Evolutionary conservation across 1,140 invertebrate genomes (phyloP), one percentile per base, ranked within the genome.

Genomic region (Cecropterus lyciades): DNA sequence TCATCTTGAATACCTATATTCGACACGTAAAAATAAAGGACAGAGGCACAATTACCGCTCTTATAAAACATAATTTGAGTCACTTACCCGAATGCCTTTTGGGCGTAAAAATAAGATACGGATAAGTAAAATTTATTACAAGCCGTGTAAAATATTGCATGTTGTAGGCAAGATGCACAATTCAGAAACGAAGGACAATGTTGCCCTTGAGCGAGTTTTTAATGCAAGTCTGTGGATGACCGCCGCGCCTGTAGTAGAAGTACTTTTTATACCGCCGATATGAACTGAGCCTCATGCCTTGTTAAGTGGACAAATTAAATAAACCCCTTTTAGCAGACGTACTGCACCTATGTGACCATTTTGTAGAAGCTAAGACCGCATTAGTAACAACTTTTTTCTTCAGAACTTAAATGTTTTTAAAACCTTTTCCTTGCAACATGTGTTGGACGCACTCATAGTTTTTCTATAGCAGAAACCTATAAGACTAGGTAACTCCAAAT

Each of bases 101-200:
- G 67, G 72, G 76, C 66, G 60, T 73, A 81, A 79, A 84, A 82
- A 79, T 77, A 79, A 79, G 52, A 75, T 72, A 76, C 46, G 69
- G 67, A 66, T 77, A 77, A 79, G 69, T 77, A 64, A 78, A 80
- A 80, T 83, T 82, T 87, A 85, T 85, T 84, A 73, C 71, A 56
- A 53, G 62, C 67, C 52, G 69, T 70, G 69, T 80, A 84, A 84
- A 85, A 82, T 79, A 83, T 81, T 76, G 78, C 82, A 78, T 75
- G 77, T 75, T 78, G 73, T 79, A 77, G 71, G 74, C 70, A 77
- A 78, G 71, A 80, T 73, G 75, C 57, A 75, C 75, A 75, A 79
- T 79, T 81, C 75, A 72, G 73, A 74, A 72, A 79, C 65, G 75
- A 84, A 78, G 73, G 79, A 65, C 74, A 67, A 71, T 70, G 69